Evolutionary conservation across 2,888 invertebrate genomes (phyloP), one percentile per base, ranked within the genome.

Genomic region (Dolichomitus sp.): DNA sequence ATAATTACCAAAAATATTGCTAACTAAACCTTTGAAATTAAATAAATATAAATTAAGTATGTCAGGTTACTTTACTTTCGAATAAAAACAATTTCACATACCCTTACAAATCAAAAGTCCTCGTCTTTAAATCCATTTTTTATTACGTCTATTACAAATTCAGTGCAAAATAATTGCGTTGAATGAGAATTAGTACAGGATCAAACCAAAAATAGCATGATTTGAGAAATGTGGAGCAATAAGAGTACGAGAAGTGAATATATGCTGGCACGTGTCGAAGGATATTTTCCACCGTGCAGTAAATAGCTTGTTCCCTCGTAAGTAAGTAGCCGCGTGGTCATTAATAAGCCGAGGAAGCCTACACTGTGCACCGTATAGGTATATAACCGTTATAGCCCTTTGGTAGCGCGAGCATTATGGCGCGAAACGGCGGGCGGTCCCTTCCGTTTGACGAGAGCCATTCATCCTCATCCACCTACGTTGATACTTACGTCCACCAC

Each of bases 391-490:
- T 48, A 66, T 23, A 65, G 79, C 75, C 76, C 79, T 80, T 76
- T 75, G 79, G 84, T 83, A 81, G 85, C 84, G 88, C 88, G 89
- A 89, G 91, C 90, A 93, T 92, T 92, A 92, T 91, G 91, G 92
- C 90, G 91, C 90, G 92, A 92, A 91, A 86, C 91, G 88, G 88
- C 92, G 91, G 92, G 93, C 91, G 93, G 92, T 92, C 93, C 91
- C 92, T 93, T 91, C 92, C 91, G 93, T 93, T 93, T 93, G 93
- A 93, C 93, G 93, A 93, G 93, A 92, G 89, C 91, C 92, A 93
- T 93, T 92, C 93, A 92, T 93, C 92, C 93, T 93, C 92, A 91
- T 91, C 93, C 93, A 91, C 93, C 93, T 92, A 93, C 93, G 91
- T 91, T 89, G 89, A 88, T 88, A 89, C 89, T 89, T 87, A 84